A percentile compares a stretch with the other conserved stretches of the same genome.
phyloP scores from a whole-genome alignment of 2,797 vertebrate genomes.

The Danio kyathit region DNA sequence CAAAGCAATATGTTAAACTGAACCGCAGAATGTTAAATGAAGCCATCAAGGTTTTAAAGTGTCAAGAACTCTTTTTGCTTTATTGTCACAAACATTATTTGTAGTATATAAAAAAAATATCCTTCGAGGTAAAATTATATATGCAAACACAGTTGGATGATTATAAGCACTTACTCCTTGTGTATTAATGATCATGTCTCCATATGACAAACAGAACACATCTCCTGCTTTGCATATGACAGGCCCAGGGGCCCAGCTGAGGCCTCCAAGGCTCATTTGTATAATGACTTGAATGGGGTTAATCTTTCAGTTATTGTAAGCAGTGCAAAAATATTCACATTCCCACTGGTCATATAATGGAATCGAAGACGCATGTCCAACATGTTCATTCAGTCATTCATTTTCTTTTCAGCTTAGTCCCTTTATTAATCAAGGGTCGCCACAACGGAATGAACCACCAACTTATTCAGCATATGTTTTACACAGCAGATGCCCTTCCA shows the following conservation, averaged over 20 bases:
- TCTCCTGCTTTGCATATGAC: constrained; percentile 44
- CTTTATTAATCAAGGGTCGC: too few relatives aligned
- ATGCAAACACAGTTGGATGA: not conserved
- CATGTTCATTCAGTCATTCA: too few relatives aligned
- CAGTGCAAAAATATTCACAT: not conserved
- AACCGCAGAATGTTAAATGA: not conserved
- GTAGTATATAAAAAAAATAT: not conserved
- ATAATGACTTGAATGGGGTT: constrained; percentile 52
- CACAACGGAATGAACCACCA: too few relatives aligned
- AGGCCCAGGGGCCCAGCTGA: constrained; percentile 48
- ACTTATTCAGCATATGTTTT: too few relatives aligned
- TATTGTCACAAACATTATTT: not conserved
- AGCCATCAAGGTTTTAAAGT: not conserved
- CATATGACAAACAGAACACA: constrained; percentile 34
- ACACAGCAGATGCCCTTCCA: too few relatives aligned
- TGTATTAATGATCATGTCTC: constrained; percentile 35
- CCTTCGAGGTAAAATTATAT: not conserved
- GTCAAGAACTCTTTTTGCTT: not conserved
- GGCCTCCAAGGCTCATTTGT: constrained; percentile 50
- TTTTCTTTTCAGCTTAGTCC: too few relatives aligned
- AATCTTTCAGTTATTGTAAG: constrained; percentile 49
- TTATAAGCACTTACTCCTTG: constrained; percentile 30
- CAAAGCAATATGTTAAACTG: not conserved
- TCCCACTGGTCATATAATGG: constrained; percentile 18
- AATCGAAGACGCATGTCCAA: constrained; percentile 29